phyloP scores from a whole-genome alignment of 2,888 invertebrate genomes.

The Drosophila antonietae region DNA sequence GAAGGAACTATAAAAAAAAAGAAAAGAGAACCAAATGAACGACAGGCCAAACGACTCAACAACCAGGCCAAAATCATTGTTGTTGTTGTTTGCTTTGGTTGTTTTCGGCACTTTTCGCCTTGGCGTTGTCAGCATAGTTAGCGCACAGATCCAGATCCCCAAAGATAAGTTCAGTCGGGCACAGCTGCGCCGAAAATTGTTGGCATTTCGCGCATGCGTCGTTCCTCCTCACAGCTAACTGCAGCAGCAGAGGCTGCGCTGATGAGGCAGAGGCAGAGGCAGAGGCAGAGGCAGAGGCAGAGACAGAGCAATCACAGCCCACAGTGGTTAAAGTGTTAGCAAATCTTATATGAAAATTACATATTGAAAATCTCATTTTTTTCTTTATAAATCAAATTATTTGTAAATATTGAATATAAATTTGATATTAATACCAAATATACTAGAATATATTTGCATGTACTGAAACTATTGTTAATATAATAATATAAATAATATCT shows the following conservation, averaged over 20 bases:
- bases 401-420: too few relatives aligned
- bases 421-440: too few relatives aligned
- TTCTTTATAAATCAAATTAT: too few relatives aligned
- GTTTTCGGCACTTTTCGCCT: conserved; percentile 71
- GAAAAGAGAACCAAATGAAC: conserved; percentile 63
- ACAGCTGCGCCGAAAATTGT: conserved; percentile 75
- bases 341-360: background rate
- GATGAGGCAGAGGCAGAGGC: conserved; percentile 3
- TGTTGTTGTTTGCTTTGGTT: conserved; percentile 32
- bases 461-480: too few relatives aligned
- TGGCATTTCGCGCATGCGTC: conserved; percentile 79
- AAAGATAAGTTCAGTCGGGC: conserved; percentile 61
- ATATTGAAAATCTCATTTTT: too few relatives aligned
- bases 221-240: conserved; percentile 16
- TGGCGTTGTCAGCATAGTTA: conserved; percentile 77
- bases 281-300: conserved; percentile 1
- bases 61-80: conserved; percentile 33
- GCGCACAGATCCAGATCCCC: conserved; percentile 60
- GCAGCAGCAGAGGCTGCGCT: conserved; percentile 10
- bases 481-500: too few relatives aligned
- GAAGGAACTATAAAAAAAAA: conserved; percentile 42
- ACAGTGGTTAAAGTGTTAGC: conserved; percentile 24
- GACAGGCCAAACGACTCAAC: conserved; percentile 63
- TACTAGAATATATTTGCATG: too few relatives aligned
- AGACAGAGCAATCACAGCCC: conserved; percentile 45